These are phyloP conservation scores for Eriosoma lanigerum DNA, from an alignment of 1,140 invertebrate species.

Conservation along the genomic window DNA sequence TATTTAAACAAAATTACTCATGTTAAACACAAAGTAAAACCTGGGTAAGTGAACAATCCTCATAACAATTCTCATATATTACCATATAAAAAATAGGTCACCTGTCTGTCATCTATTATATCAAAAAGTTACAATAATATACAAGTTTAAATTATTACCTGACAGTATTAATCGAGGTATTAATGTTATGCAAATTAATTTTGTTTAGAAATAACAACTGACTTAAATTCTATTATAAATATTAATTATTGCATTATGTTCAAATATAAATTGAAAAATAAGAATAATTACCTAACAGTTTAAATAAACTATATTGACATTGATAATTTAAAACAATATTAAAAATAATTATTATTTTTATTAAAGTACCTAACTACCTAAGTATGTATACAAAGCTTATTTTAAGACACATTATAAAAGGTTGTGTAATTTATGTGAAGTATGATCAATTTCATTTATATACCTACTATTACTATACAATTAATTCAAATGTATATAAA, in stretches of 20 bases:
- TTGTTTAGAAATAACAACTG: conserved; percentile 1
- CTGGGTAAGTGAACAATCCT: background rate
- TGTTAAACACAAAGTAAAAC: background rate
- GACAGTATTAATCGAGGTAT: background rate
- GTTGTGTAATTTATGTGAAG: too few relatives aligned
- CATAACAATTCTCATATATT: background rate
- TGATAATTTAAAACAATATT: background rate
- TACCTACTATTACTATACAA: too few relatives aligned
- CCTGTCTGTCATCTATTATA: background rate
- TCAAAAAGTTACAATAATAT: background rate
- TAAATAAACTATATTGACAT: background rate
- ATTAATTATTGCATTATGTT: background rate
- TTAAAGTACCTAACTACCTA: too few relatives aligned
- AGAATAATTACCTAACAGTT: background rate
- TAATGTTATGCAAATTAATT: conserved; percentile 16
- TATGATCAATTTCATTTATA: too few relatives aligned
- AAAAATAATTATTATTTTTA: conserved; percentile 3
- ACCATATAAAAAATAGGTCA: conserved; percentile 26
- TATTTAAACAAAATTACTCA: background rate
- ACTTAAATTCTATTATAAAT: background rate
- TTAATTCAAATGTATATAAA: too few relatives aligned
- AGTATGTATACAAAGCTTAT: background rate
- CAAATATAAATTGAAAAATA: background rate
- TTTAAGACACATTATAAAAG: too few relatives aligned
- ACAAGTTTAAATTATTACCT: conserved; percentile 21